Conservation (phyloP, 2,888 invertebrate genomes). For the Dolomedes plantarius region DNA sequence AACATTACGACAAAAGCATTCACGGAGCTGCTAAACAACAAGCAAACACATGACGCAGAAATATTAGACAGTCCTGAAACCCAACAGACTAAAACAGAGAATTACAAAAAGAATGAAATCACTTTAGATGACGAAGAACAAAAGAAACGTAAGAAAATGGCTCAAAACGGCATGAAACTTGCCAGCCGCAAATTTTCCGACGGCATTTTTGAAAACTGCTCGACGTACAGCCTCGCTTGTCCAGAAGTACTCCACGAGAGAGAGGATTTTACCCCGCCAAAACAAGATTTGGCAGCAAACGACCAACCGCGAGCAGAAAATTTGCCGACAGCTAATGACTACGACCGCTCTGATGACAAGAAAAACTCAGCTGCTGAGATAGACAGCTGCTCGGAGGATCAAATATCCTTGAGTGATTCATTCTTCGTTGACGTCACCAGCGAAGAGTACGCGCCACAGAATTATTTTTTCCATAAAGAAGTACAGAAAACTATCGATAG, state of each 20-base stretch:
- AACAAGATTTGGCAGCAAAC: too few species aligned
- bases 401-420: constrained; percentile 33
- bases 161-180: constrained; percentile 35
- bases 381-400: not conserved
- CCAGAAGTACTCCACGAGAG: not conserved
- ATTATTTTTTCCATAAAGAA: not conserved
- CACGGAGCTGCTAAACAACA: not conserved
- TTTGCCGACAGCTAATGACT: too few species aligned
- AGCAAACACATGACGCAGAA: not conserved
- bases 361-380: not conserved
- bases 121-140: not conserved
- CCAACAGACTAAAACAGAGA: not conserved
- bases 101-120: not conserved
- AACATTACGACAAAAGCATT: not conserved
- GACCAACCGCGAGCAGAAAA: not conserved
- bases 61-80: not conserved
- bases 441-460: not conserved
- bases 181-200: constrained; percentile 24
- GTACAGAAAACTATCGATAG: not conserved
- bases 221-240: constrained; percentile 41
- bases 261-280: not conserved
- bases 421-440: constrained; percentile 28
- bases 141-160: not conserved
- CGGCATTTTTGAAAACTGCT: constrained; percentile 50
- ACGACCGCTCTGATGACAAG: too few species aligned